Base-by-base conservation (phyloP, 2,797 vertebrate species). In the Schizothorax lantsangensis region DNA sequence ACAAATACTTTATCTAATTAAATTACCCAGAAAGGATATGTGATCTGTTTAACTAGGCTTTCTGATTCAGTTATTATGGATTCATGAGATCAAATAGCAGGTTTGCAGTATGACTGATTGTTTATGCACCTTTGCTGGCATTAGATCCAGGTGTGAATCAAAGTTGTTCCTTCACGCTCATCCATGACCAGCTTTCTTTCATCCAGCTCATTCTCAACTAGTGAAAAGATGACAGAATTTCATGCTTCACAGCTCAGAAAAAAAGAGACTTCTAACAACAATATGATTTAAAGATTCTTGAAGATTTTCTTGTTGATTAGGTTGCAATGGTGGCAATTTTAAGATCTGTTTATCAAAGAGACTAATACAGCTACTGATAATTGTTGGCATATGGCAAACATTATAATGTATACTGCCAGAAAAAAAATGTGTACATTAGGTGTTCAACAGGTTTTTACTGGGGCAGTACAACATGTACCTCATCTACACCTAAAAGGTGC, bases 51-150 rank as follows among this genome's bases (percentile, higher is more conserved):
- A 84, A 59, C 9, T n/a, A 19, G 72, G 30, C 21, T 59, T 26
- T 30, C n/a, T 21, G 69, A 59, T 59, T 62, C 23, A 77, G 83
- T 66, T 52, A 40, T 26, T 26, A 77, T 49, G 8, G 57, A 38
- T 62, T n/a, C 21, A 8, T 78, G 73, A 66, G 21, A 21, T 84
- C 12, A 10, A 7, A 75, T 66, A 75, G 12, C 30, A 84, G 43
- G 30, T 52, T 11, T 69, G 47, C 30, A 52, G 4, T 11, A 38
- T 52, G 57, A 26, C 72, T 68, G 33, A 64, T 36, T 43, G 43
- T 75, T 66, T 83, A 74, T 9, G 6, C 26, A 64, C 71, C 12
- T 83, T 45, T 71, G 80, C 33, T 81, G 47, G 30, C 45, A 38
- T 81, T 62, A 21, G 7, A 8, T 75, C 8, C 40, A 59, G 68